Evolutionary conservation across 1,140 invertebrate genomes (phyloP).

Genomic region (Cherax quadricarinatus): DNA sequence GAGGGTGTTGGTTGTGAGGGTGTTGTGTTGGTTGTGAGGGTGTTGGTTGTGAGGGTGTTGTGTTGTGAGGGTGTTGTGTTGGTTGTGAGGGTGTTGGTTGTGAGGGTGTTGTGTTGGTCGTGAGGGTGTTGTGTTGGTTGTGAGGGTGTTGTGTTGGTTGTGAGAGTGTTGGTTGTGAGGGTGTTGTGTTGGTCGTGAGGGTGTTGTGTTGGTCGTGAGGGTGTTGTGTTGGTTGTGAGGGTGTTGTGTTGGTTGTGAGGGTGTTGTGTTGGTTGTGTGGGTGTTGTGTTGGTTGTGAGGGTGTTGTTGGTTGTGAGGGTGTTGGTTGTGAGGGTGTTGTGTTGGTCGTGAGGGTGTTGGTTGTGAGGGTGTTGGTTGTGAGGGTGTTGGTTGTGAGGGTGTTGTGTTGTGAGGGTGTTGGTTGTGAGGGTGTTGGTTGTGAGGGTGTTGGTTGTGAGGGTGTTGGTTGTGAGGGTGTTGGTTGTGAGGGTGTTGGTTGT

Average conservation of each 20-base stretch:
- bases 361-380: background rate
- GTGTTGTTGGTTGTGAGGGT: no score
- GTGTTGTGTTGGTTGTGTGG: background rate
- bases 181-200: background rate
- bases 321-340: background rate
- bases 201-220: background rate
- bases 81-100: background rate
- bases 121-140: background rate
- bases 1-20: background rate
- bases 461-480: background rate
- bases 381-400: background rate
- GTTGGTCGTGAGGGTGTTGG: no score
- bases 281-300: background rate
- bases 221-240: background rate
- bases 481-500: no score
- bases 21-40: background rate
- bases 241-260: background rate
- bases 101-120: background rate
- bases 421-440: background rate
- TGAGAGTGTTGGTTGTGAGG: background rate
- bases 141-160: background rate
- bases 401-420: background rate
- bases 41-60: background rate
- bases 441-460: background rate
- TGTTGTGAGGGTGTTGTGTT: background rate